Base-by-base conservation (phyloP, 1,140 invertebrate species). In the Lasaia peninsularis region DNA sequence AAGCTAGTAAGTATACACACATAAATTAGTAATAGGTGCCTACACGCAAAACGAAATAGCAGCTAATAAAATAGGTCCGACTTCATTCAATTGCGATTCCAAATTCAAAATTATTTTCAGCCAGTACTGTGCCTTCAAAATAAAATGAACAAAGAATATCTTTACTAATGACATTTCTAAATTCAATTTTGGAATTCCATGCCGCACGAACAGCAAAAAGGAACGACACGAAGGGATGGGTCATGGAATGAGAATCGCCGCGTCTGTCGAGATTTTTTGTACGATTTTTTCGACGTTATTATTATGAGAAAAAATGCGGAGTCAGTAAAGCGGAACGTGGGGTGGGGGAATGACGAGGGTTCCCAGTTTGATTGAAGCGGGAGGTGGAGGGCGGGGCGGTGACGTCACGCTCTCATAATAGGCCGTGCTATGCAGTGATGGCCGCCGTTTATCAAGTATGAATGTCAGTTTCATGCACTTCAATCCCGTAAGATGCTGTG, bases 301-400 rank as follows among this genome's bases (percentile, higher is more conserved):
- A 88, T 88, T 88, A 88, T 86, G 85, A 86, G 80, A 88, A 83
- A 87, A 88, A 86, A 86, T 88, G 83, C 81, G 73, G 75, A 88
- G 80, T 88, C 85, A 83, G 81, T 86, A 80, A 78, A 85, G 78
- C 85, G 78, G 71, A 82, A 79, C 81, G 78, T 74, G 67, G 82
- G 85, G 85, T 83, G 82, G 85, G 80, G 77, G 77, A 70, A 73
- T 86, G 80, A 86, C 85, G 85, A 86, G 85, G 85, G 85, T 86
- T 86, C 82, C 82, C 82, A 63, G 75, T 80, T 83, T 86, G 84
- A 88, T 88, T 88, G 84, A 88, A 88, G 82, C 78, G 73, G 78
- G 78, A 74, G 75, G 78, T 56, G 78, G 76, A 72, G 78, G 79
- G 82, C 80, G 82, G 85, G 85, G 82, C 81, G 69, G 82, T 88